Evolutionary conservation across 2,888 invertebrate genomes (phyloP).

Genomic region (Anorthoa munda): DNA sequence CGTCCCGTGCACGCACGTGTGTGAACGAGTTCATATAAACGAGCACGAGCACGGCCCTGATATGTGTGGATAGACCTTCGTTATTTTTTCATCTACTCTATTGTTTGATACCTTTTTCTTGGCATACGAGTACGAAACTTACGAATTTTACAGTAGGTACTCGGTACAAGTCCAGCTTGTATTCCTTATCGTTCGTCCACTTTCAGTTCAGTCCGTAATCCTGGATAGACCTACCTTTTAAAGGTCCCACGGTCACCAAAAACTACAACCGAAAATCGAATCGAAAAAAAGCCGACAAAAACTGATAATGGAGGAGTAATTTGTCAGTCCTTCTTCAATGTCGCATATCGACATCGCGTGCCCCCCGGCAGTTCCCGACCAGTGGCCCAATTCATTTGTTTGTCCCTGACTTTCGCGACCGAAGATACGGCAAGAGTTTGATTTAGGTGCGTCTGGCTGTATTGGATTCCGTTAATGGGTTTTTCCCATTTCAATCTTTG

Average conservation of each 20-base stretch:
- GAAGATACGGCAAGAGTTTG: constrained; percentile 74
- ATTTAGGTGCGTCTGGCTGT: constrained; percentile 65
- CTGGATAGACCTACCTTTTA: neutral
- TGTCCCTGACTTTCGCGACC: constrained; percentile 74
- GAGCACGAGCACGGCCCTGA: no score
- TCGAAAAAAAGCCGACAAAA: constrained; percentile 53
- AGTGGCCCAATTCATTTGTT: constrained; percentile 70
- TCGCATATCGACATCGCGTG: constrained; percentile 74
- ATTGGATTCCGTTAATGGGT: constrained; percentile 55
- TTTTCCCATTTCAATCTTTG: constrained; percentile 57
- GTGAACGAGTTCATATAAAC: no score
- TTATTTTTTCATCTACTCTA: no score
- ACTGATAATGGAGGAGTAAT: constrained; percentile 71
- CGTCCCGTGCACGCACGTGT: no score
- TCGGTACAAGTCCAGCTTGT: no score
- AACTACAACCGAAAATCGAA: constrained; percentile 25
- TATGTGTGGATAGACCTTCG: no score
- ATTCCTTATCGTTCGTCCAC: no score
- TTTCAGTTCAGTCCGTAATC: no score
- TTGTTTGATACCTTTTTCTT: no score
- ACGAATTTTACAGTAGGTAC: no score
- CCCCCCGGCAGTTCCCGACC: constrained; percentile 68
- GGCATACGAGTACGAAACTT: no score
- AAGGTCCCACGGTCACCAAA: neutral
- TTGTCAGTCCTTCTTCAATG: constrained; percentile 71